phyloP scores from a whole-genome alignment of 1,140 invertebrate species.

The Eciton burchellii region DNA sequence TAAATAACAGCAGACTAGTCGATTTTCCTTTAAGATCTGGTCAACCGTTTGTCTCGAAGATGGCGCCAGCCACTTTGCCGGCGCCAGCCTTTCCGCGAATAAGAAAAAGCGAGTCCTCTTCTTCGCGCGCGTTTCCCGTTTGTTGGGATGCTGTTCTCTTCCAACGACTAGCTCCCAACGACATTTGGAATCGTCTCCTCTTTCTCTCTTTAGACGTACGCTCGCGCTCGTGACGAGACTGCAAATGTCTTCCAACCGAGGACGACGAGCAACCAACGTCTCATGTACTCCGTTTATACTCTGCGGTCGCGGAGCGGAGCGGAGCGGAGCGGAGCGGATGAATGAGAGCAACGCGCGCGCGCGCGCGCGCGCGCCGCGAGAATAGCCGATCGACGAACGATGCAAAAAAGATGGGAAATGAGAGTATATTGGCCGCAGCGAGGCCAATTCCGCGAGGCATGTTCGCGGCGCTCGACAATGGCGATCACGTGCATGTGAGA shows the following conservation, averaged over 20 bases:
- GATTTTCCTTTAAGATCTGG: too few relatives aligned
- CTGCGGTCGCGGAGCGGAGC: too few relatives aligned
- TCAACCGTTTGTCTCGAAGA: slow-evolving; percentile 18
- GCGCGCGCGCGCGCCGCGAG: not conserved
- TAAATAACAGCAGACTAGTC: too few relatives aligned
- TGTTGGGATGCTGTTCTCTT: not conserved
- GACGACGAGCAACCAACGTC: not conserved
- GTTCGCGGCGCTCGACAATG: slow-evolving; percentile 76
- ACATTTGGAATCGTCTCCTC: slow-evolving; percentile 55
- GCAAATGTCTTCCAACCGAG: slow-evolving; percentile 7
- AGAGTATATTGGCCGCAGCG: slow-evolving; percentile 67
- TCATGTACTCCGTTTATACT: too few relatives aligned
- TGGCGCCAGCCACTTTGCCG: slow-evolving; percentile 9
- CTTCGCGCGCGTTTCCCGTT: slow-evolving; percentile 22
- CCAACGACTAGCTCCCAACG: slow-evolving; percentile 30
- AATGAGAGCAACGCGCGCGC: slow-evolving; percentile 53
- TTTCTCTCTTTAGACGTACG: slow-evolving; percentile 31
- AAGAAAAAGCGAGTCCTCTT: slow-evolving; percentile 62
- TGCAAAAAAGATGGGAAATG: slow-evolving; percentile 73
- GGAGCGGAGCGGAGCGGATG: slow-evolving; percentile 45
- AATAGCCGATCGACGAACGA: slow-evolving; percentile 40
- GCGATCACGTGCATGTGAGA: slow-evolving; percentile 76
- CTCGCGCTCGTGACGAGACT: slow-evolving; percentile 63
- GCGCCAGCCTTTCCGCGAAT: slow-evolving; percentile 43
- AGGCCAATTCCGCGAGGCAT: slow-evolving; percentile 51